These are phyloP conservation scores for Diplolepis rosae DNA, from an alignment of 2,888 invertebrate genomes.

Conservation along the genomic window DNA sequence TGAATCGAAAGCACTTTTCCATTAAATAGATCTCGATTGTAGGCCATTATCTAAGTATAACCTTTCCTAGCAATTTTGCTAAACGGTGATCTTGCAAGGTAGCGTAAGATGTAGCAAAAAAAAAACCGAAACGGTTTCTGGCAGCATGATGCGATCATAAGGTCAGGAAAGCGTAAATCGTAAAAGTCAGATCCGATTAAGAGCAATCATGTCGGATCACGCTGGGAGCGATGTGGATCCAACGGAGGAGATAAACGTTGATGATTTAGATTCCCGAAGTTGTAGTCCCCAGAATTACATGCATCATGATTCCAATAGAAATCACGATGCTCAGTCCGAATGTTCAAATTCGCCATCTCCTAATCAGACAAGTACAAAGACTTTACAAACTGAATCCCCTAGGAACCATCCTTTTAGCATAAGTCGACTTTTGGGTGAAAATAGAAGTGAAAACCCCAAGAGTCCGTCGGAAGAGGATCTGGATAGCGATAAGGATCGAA, in stretches of 20 bases:
- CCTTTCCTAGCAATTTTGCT: neutral
- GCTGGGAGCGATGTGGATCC: conserved; percentile 69
- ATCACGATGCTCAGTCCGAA: conserved; percentile 59
- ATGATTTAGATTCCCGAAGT: conserved; percentile 68
- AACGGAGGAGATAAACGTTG: conserved; percentile 71
- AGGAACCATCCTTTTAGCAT: conserved; percentile 71
- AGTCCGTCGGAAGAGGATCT: conserved; percentile 64
- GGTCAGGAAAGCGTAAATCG: neutral
- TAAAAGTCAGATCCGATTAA: conserved; percentile 6
- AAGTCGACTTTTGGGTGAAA: conserved; percentile 68
- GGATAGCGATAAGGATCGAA: conserved; percentile 67
- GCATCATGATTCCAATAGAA: conserved; percentile 35
- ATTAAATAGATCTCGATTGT: neutral
- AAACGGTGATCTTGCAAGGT: neutral
- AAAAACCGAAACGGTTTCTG: neutral
- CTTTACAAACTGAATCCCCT: conserved; percentile 61
- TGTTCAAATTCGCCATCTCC: conserved; percentile 60
- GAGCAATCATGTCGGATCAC: conserved; percentile 63
- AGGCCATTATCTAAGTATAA: neutral
- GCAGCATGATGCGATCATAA: neutral
- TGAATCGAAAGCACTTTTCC: neutral
- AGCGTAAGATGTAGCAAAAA: conserved; percentile 12
- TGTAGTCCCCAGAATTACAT: conserved; percentile 63
- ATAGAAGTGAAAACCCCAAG: conserved; percentile 57
- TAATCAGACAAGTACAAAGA: conserved; percentile 59